These are phyloP conservation scores for Belonocnema kinseyi DNA, from an alignment of 1,140 invertebrate genomes.

Conservation along the genomic window DNA sequence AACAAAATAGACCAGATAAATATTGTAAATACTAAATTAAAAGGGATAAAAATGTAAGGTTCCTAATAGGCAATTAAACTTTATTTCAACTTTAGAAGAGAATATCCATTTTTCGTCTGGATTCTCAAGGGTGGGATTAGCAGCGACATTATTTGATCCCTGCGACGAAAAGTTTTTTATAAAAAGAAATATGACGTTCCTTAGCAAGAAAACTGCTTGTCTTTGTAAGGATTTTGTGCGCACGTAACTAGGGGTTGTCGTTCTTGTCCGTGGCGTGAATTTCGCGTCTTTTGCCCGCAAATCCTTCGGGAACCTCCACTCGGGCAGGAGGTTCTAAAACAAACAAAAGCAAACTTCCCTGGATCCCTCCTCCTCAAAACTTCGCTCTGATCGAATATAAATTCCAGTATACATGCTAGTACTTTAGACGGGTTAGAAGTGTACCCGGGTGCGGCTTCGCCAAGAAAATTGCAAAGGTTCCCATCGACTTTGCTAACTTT, in stretches of 20 bases:
- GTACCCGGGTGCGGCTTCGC: neutral
- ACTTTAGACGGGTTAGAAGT: no score
- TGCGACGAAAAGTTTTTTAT: constrained; percentile 40
- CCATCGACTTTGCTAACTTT: constrained; percentile 11
- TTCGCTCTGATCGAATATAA: constrained; percentile 50
- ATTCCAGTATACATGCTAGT: constrained; percentile 36
- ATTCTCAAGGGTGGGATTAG: neutral
- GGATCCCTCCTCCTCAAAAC: constrained; percentile 39
- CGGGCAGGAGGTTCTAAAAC: constrained; percentile 35
- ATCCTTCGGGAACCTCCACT: constrained; percentile 42
- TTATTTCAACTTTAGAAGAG: neutral
- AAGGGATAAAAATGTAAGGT: no score
- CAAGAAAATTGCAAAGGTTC: constrained; percentile 24
- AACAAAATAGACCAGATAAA: no score
- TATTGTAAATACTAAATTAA: no score
- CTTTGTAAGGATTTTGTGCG: constrained; percentile 37
- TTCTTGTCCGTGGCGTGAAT: constrained; percentile 42
- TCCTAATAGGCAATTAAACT: no score
- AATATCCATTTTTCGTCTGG: neutral
- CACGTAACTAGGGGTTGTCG: constrained; percentile 30
- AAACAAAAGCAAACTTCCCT: constrained; percentile 49
- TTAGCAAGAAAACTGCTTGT: constrained; percentile 52
- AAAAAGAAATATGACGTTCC: constrained; percentile 46
- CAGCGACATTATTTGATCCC: constrained; percentile 1
- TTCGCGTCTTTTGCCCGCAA: constrained; percentile 48